Evolutionary conservation across 2,888 invertebrate genomes (phyloP).

Genomic region (Cecidostiba fungosa): DNA sequence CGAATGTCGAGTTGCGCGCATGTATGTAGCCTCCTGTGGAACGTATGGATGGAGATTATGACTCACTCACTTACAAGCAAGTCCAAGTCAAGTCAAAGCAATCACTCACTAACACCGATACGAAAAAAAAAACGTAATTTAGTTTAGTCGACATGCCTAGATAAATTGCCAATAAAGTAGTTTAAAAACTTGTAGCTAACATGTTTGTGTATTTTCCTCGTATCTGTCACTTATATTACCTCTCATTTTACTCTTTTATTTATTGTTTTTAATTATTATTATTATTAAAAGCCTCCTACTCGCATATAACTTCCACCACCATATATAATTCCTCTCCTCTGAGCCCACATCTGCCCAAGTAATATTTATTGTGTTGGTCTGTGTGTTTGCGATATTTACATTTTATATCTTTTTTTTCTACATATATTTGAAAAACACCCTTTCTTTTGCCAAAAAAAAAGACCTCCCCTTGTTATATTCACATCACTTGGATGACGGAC

Average conservation of each 20-base stretch:
- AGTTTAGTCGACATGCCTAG: constrained; percentile 79
- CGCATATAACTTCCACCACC: constrained; percentile 50
- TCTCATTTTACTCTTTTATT: constrained; percentile 60
- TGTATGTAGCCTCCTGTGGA: constrained; percentile 65
- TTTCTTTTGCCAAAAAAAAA: constrained; percentile 35
- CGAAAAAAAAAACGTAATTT: constrained; percentile 75
- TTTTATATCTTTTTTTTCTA: constrained; percentile 61
- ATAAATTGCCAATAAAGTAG: constrained; percentile 81
- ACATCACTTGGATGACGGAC: constrained; percentile 45
- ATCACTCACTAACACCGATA: constrained; percentile 74
- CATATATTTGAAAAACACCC: constrained; percentile 51
- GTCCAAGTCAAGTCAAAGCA: constrained; percentile 67
- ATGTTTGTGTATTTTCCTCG: constrained; percentile 79
- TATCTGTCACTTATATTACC: constrained; percentile 72
- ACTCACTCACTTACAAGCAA: constrained; percentile 70
- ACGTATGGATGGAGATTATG: constrained; percentile 63
- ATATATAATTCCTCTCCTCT: constrained; percentile 68
- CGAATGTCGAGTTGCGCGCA: constrained; percentile 65
- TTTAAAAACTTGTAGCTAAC: constrained; percentile 80
- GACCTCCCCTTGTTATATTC: constrained; percentile 44
- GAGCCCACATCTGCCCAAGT: constrained; percentile 70
- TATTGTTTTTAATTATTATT: constrained; percentile 57
- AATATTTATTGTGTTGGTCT: constrained; percentile 69
- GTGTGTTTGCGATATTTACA: constrained; percentile 67
- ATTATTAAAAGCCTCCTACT: constrained; percentile 55